Percentiles rank a stretch among this genome's conserved stretches.
Evolutionary conservation across 2,888 invertebrate genomes (phyloP).

Genomic region (Sminthurinus aureus): DNA sequence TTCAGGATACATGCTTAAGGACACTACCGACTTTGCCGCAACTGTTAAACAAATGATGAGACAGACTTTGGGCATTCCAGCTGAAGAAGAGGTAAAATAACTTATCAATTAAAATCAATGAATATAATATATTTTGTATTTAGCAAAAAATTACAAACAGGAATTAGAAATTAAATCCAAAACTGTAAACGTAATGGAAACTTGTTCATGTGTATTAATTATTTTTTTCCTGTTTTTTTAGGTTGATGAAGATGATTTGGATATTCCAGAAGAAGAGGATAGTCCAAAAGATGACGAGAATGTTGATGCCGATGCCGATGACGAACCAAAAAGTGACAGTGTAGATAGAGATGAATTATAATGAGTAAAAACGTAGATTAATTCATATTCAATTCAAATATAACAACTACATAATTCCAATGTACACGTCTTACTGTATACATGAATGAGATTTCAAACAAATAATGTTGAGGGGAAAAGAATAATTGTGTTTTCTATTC

Average conservation of each 20-base stretch:
- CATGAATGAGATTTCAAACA: neutral
- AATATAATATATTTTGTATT: too few species aligned
- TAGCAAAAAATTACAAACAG: too few species aligned
- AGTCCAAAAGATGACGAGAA: slow-evolving; percentile 35
- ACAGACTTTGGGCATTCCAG: slow-evolving; percentile 76
- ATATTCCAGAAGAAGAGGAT: slow-evolving; percentile 42
- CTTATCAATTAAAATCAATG: neutral
- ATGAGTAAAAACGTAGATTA: slow-evolving; percentile 23
- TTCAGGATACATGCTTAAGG: slow-evolving; percentile 91
- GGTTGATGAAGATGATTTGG: slow-evolving; percentile 51
- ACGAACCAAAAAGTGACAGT: slow-evolving; percentile 45
- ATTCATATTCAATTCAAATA: neutral
- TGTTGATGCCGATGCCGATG: slow-evolving; percentile 36
- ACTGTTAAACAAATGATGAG: slow-evolving; percentile 91
- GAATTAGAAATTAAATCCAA: too few species aligned
- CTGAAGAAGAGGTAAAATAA: slow-evolving; percentile 71
- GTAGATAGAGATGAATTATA: slow-evolving; percentile 54
- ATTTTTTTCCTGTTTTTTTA: slow-evolving; percentile 13
- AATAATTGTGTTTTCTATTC: neutral
- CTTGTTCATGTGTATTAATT: too few species aligned
- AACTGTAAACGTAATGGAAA: too few species aligned
- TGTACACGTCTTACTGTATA: neutral
- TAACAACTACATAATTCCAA: neutral
- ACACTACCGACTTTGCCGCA: slow-evolving; percentile 87
- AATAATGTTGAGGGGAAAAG: neutral